Evolutionary conservation across 2,797 vertebrate species (phyloP).

Genomic region (Enteromius viviparus): DNA sequence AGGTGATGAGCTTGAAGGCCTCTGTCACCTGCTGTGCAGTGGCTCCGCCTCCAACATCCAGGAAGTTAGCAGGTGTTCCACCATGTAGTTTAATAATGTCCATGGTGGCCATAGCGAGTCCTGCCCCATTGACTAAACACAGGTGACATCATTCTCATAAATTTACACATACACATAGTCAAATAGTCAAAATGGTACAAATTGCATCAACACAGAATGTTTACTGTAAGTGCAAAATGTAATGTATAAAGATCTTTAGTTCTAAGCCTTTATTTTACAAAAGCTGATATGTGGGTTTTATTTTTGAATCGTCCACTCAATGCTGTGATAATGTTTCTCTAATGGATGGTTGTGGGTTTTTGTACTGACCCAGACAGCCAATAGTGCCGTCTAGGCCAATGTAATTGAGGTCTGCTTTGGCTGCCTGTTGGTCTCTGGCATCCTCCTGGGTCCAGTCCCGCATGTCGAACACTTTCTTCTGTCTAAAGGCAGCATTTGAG

Average conservation of each 20-base stretch:
- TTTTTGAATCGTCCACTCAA: not conserved
- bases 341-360: not conserved
- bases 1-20: constrained; percentile 98
- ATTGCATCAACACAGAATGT: not conserved
- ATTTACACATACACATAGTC: not conserved
- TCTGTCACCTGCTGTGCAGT: constrained; percentile 97
- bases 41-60: constrained; percentile 96
- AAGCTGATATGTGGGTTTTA: not conserved
- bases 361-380: constrained; percentile 89
- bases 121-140: constrained; percentile 91
- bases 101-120: constrained; percentile 99
- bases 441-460: constrained; percentile 97
- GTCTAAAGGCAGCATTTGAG: constrained; percentile 92
- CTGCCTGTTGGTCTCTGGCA: constrained; percentile 86
- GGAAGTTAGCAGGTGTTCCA: constrained; percentile 96
- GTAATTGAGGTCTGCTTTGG: constrained; percentile 93
- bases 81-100: constrained; percentile 99
- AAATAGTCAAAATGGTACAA: not conserved
- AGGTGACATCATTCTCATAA: not conserved
- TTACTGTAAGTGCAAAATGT: not conserved
- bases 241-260: not conserved
- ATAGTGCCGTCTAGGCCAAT: constrained; percentile 96
- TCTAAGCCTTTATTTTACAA: not conserved
- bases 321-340: not conserved
- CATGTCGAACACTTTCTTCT: constrained; percentile 91